A percentile compares a stretch with the other conserved stretches of the same genome.
Conservation (phyloP, 2,888 invertebrate species). For the Netelia inedita region DNA sequence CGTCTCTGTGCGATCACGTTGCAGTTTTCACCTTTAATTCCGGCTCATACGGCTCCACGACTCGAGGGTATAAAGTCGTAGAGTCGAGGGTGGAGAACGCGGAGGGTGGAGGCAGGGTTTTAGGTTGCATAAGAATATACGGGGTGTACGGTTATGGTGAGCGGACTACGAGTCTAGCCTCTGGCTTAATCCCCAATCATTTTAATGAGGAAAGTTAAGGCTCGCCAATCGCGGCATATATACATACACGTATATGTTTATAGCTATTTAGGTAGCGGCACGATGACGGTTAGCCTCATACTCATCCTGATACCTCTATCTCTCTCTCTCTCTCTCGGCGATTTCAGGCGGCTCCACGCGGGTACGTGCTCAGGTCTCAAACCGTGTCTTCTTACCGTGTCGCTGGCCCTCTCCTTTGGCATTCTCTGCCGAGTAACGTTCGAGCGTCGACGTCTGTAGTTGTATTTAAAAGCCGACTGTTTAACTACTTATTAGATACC, state of each 20-base stretch:
- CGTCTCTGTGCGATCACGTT: neutral
- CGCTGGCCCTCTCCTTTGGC: too few relatives aligned
- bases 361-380: too few relatives aligned
- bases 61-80: constrained; percentile 1
- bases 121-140: neutral
- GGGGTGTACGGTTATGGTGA: constrained; percentile 44
- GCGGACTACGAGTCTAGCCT: constrained; percentile 51
- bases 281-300: constrained; percentile 4
- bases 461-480: too few relatives aligned
- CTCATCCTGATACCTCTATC: neutral
- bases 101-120: neutral
- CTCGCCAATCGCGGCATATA: constrained; percentile 60
- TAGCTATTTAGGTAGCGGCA: constrained; percentile 20
- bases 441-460: too few relatives aligned
- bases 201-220: constrained; percentile 73
- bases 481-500: too few relatives aligned
- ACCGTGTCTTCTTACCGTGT: too few relatives aligned
- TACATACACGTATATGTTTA: neutral
- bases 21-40: constrained; percentile 59
- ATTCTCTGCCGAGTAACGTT: too few relatives aligned
- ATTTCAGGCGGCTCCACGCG: too few relatives aligned
- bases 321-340: neutral
- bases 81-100: neutral
- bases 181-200: constrained; percentile 71
- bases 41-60: constrained; percentile 46